Conservation (phyloP, 1,140 invertebrate genomes). For the Lepidurus arcticus region DNA sequence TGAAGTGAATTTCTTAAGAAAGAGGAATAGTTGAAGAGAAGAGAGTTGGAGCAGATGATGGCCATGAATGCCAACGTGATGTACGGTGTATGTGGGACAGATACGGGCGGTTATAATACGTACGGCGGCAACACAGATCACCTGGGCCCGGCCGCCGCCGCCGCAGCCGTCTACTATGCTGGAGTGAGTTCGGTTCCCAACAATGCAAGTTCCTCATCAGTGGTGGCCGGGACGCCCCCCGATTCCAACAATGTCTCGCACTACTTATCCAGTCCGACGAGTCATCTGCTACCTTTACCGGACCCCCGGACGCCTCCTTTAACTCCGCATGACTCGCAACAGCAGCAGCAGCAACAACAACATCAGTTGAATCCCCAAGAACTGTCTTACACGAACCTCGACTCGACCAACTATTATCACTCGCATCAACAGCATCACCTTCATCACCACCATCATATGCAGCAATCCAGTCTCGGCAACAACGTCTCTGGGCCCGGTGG, state of each 20-base stretch:
- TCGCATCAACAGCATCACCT: conserved; percentile 37
- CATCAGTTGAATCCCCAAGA: conserved; percentile 55
- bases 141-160: background rate
- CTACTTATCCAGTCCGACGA: background rate
- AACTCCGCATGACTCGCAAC: conserved; percentile 37
- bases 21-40: background rate
- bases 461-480: conserved; percentile 30
- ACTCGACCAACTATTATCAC: conserved; percentile 52
- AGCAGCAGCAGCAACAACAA: conserved; percentile 40
- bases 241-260: conserved; percentile 16
- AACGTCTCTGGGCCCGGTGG: background rate
- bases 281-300: conserved; percentile 1
- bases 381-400: conserved; percentile 82
- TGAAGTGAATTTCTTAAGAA: background rate
- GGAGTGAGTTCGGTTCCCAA: background rate
- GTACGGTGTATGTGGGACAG: conserved; percentile 56
- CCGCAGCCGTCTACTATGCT: background rate
- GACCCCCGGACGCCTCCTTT: conserved; percentile 31
- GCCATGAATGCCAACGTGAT: conserved; percentile 46
- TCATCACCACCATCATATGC: conserved; percentile 38
- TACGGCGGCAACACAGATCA: background rate
- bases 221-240: background rate
- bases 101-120: conserved; percentile 39
- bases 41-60: background rate
- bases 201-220: background rate